Evolutionary conservation across 2,888 invertebrate genomes (phyloP).

Genomic region (Dynastes maya): DNA sequence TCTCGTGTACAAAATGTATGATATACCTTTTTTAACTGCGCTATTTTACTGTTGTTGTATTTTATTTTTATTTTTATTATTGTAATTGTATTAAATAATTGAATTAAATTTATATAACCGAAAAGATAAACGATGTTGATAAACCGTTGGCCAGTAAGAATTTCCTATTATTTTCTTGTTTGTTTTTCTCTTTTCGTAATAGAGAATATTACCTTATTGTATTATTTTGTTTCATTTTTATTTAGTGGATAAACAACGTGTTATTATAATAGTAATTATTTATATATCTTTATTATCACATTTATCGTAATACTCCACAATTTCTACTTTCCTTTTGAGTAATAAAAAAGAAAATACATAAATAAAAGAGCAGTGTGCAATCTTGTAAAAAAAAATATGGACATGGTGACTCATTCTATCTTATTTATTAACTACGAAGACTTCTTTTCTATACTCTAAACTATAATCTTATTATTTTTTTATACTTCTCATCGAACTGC

Average conservation of each 20-base stretch:
- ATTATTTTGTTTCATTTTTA: constrained; percentile 45
- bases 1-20: constrained; percentile 6
- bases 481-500: constrained; percentile 26
- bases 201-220: constrained; percentile 26
- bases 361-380: constrained; percentile 21
- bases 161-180: constrained; percentile 50
- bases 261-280: constrained; percentile 53
- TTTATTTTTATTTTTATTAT: constrained; percentile 11
- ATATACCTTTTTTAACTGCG: constrained; percentile 5
- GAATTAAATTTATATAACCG: neutral
- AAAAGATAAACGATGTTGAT: neutral
- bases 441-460: neutral
- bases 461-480: neutral
- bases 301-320: neutral
- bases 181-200: constrained; percentile 14
- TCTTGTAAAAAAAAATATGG: neutral
- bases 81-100: constrained; percentile 28
- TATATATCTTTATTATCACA: constrained; percentile 49
- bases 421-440: neutral
- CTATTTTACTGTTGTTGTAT: constrained; percentile 15
- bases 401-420: neutral
- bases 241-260: constrained; percentile 28
- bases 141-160: constrained; percentile 63
- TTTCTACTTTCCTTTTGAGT: neutral
- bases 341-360: constrained; percentile 1